These are phyloP conservation scores for Chionis minor DNA, from an alignment of 2,113 vertebrate genomes.

Conservation along the genomic window DNA sequence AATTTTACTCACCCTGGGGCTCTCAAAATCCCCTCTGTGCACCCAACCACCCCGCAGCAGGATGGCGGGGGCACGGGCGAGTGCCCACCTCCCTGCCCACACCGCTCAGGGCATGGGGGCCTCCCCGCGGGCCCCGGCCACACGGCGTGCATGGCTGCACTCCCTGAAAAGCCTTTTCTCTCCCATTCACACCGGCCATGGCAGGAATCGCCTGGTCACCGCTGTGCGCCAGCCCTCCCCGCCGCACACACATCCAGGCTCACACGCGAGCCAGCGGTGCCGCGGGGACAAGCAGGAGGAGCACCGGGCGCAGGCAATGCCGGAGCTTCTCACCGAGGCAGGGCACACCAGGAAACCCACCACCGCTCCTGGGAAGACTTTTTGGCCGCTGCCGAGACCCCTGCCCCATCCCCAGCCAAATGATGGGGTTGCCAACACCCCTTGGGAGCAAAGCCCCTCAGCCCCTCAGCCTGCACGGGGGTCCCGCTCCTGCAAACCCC, in stretches of 20 bases:
- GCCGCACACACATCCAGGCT: rapidly evolving
- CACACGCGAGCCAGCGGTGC: neutral
- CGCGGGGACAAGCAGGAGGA: rapidly evolving
- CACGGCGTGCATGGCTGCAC: neutral
- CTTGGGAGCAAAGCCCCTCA: neutral
- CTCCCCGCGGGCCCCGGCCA: neutral
- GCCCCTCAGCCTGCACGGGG: neutral
- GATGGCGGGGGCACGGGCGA: neutral
- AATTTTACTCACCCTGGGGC: neutral
- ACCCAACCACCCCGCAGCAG: neutral
- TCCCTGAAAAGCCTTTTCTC: conserved; percentile 28
- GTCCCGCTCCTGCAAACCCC: neutral
- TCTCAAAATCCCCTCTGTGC: neutral
- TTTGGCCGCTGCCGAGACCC: neutral
- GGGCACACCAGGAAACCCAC: rapidly evolving
- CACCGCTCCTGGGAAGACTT: neutral
- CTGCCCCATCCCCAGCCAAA: neutral
- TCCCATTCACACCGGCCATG: neutral
- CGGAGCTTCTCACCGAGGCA: rapidly evolving
- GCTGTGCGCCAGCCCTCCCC: neutral
- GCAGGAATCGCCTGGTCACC: neutral
- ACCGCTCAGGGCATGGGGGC: rapidly evolving
- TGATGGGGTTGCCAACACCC: neutral
- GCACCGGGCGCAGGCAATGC: rapidly evolving
- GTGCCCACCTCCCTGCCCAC: neutral